A percentile compares a stretch with the other conserved stretches of the same genome.
These are phyloP conservation scores for Danio jaintianensis DNA, from an alignment of 2,797 vertebrate species.

Conservation along the genomic window DNA sequence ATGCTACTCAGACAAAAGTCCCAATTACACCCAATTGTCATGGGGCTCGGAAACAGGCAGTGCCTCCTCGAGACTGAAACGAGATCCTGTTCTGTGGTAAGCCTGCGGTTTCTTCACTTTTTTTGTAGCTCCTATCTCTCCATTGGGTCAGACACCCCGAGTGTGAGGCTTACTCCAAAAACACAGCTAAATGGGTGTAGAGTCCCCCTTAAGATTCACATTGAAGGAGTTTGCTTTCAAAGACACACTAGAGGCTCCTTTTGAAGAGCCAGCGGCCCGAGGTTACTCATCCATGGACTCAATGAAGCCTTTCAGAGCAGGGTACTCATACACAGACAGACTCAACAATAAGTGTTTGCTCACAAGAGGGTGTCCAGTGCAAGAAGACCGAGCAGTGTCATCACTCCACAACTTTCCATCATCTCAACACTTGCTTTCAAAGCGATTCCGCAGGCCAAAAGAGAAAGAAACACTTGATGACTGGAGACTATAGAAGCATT, in stretches of 20 bases:
- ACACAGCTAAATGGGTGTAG: conserved; percentile 57
- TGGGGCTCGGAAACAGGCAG: conserved; percentile 63
- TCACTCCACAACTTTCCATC: conserved; percentile 65
- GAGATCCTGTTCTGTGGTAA: conserved; percentile 71
- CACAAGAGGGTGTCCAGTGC: conserved; percentile 64
- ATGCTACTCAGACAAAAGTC: conserved; percentile 66
- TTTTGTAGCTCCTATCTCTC: conserved; percentile 45
- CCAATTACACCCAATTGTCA: conserved; percentile 78
- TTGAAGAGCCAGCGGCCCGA: conserved; percentile 53
- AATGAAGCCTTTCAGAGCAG: conserved; percentile 70
- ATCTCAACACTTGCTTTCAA: conserved; percentile 57
- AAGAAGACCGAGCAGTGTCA: conserved; percentile 58
- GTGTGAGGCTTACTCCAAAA: conserved; percentile 55
- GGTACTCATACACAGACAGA: conserved; percentile 60
- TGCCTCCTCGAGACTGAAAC: conserved; percentile 68
- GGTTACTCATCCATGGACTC: conserved; percentile 62
- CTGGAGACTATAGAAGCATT: conserved; percentile 19
- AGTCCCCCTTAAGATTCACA: conserved; percentile 51
- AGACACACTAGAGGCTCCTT: conserved; percentile 58
- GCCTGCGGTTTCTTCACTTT: conserved; percentile 66
- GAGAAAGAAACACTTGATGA: conserved; percentile 46
- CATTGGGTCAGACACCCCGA: conserved; percentile 55
- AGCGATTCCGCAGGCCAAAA: conserved; percentile 63
- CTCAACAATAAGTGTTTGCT: conserved; percentile 71
- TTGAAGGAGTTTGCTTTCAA: conserved; percentile 59